Conservation (phyloP, 2,113 vertebrate species). For the Takifugu flavidus region DNA sequence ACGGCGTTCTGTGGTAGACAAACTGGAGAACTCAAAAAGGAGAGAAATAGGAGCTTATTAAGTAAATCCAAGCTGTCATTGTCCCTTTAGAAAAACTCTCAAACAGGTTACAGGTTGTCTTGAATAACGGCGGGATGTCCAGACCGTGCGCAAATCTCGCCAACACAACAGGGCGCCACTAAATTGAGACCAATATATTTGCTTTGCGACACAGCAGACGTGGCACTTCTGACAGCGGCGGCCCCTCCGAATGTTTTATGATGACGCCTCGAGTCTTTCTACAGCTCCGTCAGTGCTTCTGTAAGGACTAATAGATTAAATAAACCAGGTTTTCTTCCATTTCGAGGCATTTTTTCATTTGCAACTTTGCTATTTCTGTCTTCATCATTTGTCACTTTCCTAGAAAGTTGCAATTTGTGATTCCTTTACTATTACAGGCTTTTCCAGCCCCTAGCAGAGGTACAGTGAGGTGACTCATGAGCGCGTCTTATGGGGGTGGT, state of each 20-base stretch:
- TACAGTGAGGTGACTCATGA: constrained; percentile 45
- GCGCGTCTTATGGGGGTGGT: constrained; percentile 32
- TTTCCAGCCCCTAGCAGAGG: constrained; percentile 11
- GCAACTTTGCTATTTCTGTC: background rate
- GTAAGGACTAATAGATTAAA: background rate
- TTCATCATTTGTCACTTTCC: constrained; percentile 8
- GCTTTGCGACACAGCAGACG: background rate
- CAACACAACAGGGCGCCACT: background rate
- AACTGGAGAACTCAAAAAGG: too few species aligned
- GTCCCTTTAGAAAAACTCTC: too few species aligned
- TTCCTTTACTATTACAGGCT: constrained; percentile 3
- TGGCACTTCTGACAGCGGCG: background rate
- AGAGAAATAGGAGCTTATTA: background rate
- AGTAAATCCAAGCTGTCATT: too few species aligned
- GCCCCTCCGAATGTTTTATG: background rate
- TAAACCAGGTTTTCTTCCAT: too few species aligned
- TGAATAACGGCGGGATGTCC: background rate
- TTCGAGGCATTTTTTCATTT: background rate
- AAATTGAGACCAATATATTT: background rate
- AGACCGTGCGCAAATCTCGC: background rate
- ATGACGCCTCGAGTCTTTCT: background rate
- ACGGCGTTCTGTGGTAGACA: too few species aligned
- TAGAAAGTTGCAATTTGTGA: constrained; percentile 46
- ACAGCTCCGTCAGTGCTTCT: background rate
- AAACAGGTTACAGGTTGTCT: too few species aligned